Conservation (phyloP, 2,888 invertebrate species). For the Dysmachus trigonus region DNA sequence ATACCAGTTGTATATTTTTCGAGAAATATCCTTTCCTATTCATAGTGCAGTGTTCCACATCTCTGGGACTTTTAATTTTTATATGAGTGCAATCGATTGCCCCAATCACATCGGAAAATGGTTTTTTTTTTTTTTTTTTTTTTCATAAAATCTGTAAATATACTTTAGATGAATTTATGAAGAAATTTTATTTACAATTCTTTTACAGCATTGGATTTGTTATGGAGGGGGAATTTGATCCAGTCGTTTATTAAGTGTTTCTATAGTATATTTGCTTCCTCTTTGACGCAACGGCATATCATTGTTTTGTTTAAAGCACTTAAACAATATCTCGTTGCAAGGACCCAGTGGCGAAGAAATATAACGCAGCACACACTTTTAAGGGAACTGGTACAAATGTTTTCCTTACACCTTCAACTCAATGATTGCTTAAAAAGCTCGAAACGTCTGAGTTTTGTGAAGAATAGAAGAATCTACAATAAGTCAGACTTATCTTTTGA, state of each 20-base stretch:
- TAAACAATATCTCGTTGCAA: not conserved
- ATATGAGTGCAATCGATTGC: not conserved
- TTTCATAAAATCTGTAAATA: not conserved
- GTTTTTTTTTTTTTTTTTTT: too few species aligned
- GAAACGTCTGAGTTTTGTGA: too few species aligned
- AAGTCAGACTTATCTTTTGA: too few species aligned
- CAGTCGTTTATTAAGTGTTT: not conserved
- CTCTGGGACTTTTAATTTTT: not conserved
- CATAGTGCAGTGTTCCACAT: not conserved
- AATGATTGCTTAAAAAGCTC: too few species aligned
- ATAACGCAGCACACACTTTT: not conserved
- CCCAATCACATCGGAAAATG: not conserved
- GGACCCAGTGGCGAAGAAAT: not conserved
- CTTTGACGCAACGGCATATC: not conserved
- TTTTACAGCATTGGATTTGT: not conserved
- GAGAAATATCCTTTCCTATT: not conserved
- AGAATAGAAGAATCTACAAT: too few species aligned
- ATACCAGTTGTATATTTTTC: not conserved
- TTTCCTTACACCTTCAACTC: not conserved
- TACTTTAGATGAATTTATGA: not conserved
- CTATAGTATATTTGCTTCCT: not conserved
- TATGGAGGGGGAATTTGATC: not conserved
- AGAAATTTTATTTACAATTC: not conserved
- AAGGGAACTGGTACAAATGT: not conserved
- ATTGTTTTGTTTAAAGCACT: not conserved